Evolutionary conservation across 2,888 invertebrate species (phyloP).

Genomic region (Troides aeacus): DNA sequence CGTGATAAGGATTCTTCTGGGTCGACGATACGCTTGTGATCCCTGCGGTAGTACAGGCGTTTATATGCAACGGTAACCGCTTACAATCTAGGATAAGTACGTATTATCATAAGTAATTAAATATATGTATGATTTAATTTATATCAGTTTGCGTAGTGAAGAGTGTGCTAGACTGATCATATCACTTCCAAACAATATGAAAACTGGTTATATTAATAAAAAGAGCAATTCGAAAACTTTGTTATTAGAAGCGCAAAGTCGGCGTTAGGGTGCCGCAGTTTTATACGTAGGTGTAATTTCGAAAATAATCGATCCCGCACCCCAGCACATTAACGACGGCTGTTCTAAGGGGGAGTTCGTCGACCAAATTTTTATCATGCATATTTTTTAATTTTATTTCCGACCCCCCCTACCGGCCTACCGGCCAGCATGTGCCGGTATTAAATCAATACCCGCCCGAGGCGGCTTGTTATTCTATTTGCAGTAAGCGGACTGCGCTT

Average conservation of each 20-base stretch:
- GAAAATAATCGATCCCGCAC: conserved; percentile 64
- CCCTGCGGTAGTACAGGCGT: too few relatives aligned
- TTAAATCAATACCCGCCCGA: conserved; percentile 64
- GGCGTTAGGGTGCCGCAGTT: conserved; percentile 34
- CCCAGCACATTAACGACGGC: conserved; percentile 54
- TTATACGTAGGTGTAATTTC: conserved; percentile 50
- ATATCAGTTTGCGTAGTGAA: neutral
- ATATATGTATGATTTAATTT: too few relatives aligned
- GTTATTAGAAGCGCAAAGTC: conserved; percentile 36
- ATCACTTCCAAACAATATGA: conserved; percentile 6
- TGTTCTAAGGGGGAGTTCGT: conserved; percentile 57
- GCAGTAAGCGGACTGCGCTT: conserved; percentile 45
- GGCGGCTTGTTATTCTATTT: conserved; percentile 52
- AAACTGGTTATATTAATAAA: conserved; percentile 23
- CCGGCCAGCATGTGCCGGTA: conserved; percentile 51
- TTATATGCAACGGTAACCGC: too few relatives aligned
- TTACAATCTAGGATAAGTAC: too few relatives aligned
- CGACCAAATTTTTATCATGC: conserved; percentile 70
- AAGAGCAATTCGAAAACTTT: conserved; percentile 32
- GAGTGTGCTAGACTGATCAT: neutral
- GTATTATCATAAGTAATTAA: too few relatives aligned
- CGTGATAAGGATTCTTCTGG: too few relatives aligned
- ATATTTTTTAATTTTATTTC: conserved; percentile 76
- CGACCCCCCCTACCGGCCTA: conserved; percentile 53
- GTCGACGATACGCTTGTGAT: too few relatives aligned